A percentile compares a stretch with the other conserved stretches of the same genome.
phyloP scores from a whole-genome alignment of 2,113 vertebrate genomes.

The Alligator sinensis region DNA sequence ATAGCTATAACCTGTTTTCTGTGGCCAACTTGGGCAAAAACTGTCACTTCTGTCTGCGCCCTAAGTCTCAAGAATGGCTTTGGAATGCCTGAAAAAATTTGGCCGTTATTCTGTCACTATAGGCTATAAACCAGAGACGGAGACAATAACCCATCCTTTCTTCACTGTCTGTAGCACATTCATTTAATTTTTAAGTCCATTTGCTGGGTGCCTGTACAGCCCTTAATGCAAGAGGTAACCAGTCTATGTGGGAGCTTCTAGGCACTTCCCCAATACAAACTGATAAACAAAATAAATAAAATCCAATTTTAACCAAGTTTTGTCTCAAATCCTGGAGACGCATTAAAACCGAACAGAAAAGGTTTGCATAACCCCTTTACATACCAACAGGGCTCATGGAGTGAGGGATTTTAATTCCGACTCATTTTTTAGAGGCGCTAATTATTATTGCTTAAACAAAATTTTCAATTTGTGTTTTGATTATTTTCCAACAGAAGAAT shows the following conservation, averaged over 20 bases:
- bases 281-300: background rate
- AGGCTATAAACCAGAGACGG: too few species aligned
- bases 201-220: rapidly evolving
- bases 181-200: rapidly evolving
- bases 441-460: conserved; percentile 24
- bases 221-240: background rate
- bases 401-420: background rate
- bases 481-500: conserved; percentile 37
- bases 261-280: background rate
- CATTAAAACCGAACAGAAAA: background rate
- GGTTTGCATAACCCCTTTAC: background rate
- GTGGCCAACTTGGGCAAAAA: too few species aligned
- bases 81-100: background rate
- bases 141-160: background rate
- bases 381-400: background rate
- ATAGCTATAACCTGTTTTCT: too few species aligned
- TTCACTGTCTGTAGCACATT: background rate
- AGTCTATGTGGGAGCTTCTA: background rate
- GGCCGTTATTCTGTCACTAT: background rate
- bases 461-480: conserved; percentile 34
- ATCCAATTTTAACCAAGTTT: background rate
- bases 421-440: conserved; percentile 30
- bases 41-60: too few species aligned
- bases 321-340: background rate
- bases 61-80: background rate